Evolutionary conservation across 2,113 vertebrate species (phyloP), one percentile per base, ranked within the genome.

Genomic region (Camelus bactrianus): DNA sequence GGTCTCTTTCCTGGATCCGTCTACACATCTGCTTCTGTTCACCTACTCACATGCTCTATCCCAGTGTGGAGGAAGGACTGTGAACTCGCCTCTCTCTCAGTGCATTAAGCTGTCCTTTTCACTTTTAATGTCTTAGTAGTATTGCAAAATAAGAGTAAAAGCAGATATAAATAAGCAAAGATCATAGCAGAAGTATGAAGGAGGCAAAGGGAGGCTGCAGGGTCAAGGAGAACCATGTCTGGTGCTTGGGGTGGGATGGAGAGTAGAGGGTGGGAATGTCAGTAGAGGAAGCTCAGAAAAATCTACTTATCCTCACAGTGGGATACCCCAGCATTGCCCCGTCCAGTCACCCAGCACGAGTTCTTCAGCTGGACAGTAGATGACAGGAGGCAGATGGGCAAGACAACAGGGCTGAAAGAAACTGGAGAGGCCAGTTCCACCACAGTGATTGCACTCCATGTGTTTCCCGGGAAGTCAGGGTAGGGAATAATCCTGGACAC

Each of bases 291-390:
- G 60, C 46, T 73, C 69, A 87, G n/a, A 67, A 54, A 54, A 50
- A 38, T 89, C 65, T 56, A 6, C 58, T 69, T 80, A 76, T 69
- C 65, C 58, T 94, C 42, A 96, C 79, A 2, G 15, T 54, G 69
- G 54, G 60, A 12, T 46, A 5, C 60, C 42, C 70, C 50, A 28
- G 46, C 76, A 72, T 65, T 54, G 76, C 70, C 50, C 90, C 81
- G 91, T 60, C 77, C 87, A 56, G 50, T 95, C 62, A 89, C 82
- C 62, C 76, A 96, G 82, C 82, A 80, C 42, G 35, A 16, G 0
- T 91, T 90, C 91, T 87, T 83, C 80, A 93, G 69, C 65, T 72
- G 81, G 19, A 32, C 48, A 24, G 67, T n/a, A 13, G 38, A 28
- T 48, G 76, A 79, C 8, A 52, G 86, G 17, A 90, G 73, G 20